Base-by-base conservation (phyloP, 2,797 vertebrate species). In the Phoebastria nigripes region DNA sequence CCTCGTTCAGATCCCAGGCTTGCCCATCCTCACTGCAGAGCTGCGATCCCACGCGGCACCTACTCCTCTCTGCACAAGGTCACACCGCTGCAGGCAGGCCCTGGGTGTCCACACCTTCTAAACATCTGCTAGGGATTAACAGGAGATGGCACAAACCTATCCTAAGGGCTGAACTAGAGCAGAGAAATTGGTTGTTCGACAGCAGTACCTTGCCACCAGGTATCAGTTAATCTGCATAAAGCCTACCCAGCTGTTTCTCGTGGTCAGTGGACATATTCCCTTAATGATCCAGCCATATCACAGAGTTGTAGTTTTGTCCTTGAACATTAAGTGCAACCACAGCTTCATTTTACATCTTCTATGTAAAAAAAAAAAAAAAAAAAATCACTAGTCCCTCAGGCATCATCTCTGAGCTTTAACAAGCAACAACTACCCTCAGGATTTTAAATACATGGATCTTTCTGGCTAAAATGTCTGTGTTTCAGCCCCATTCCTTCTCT, bases 181-280 rank as follows among this genome's bases (percentile, higher is more conserved):
- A 63, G 37, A 59, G 58, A 89, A 94, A 59, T 35, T 2, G 15
- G 58, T 39, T 81, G 82, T 78, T 86, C 3, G 0, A 83, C 87
- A 92, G 76, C 89, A 79, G 39, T 31, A 66, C 62, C 62, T 66
- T 67, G 73, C 70, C 77, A 82, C 76, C 66, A 92, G 61, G 72
- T 93, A 93, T 62, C 62, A 70, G 76, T 62, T 92, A 88, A 91
- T 78, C 72, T 91, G 82, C 82, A 88, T 55, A 94, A 94, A 95
- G 86, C 83, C 90, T 80, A 13, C 35, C 84, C 89, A 86, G 65
- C 84, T 94, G 76, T 39, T 93, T 83, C 89, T 62, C 0, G 1
- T 86, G 89, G 90, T 84, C 92, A 87, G 46, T 56, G 76, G 55
- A 69, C 41, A 28, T 13, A 35, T 47, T 81, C 37, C 80, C 79